These are phyloP conservation scores for Achlya flavicornis DNA, from an alignment of 2,888 invertebrate genomes.

Conservation along the genomic window DNA sequence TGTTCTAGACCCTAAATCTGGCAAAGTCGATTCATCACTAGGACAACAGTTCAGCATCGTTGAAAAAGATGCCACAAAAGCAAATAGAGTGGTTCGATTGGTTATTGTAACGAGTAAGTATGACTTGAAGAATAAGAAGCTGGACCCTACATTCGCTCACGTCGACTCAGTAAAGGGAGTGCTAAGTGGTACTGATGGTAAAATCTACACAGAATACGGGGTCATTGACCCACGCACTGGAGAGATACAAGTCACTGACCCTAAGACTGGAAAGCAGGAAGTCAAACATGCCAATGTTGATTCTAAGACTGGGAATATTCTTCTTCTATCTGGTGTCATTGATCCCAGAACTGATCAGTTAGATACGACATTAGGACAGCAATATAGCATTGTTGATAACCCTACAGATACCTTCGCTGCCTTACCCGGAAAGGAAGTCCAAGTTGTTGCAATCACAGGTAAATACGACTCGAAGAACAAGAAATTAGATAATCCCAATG, in stretches of 20 bases:
- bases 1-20: constrained; percentile 86
- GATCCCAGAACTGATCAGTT: constrained; percentile 85
- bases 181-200: constrained; percentile 85
- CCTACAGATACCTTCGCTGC: constrained; percentile 75
- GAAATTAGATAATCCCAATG: constrained; percentile 83
- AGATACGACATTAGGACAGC: constrained; percentile 83
- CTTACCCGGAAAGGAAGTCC: constrained; percentile 76
- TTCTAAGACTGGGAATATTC: constrained; percentile 80
- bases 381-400: constrained; percentile 85
- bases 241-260: constrained; percentile 70
- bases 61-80: constrained; percentile 86
- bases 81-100: constrained; percentile 84
- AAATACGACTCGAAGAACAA: constrained; percentile 85
- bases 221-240: constrained; percentile 85
- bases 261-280: constrained; percentile 75
- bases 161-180: constrained; percentile 77
- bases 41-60: constrained; percentile 88
- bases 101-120: constrained; percentile 85
- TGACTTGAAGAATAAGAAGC: constrained; percentile 80
- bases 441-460: constrained; percentile 84
- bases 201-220: constrained; percentile 85
- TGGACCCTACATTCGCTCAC: constrained; percentile 81
- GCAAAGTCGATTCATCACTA: constrained; percentile 86
- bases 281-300: constrained; percentile 73
- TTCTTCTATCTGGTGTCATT: constrained; percentile 79